Conservation (phyloP, 2,113 vertebrate species). For the Pipa parva region DNA sequence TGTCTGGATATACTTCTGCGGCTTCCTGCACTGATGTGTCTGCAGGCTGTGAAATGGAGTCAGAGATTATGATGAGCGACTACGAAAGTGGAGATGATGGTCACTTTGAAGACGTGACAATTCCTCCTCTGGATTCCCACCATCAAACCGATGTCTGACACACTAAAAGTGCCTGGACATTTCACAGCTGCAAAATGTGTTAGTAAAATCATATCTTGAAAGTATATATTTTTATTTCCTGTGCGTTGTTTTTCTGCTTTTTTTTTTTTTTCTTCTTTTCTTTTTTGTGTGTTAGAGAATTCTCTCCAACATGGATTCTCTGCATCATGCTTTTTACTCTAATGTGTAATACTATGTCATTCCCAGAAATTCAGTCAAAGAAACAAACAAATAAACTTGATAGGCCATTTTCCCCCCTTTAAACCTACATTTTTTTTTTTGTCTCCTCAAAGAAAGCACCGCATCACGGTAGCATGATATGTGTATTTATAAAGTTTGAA, state of each 20-base stretch:
- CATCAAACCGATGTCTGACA: constrained; percentile 97
- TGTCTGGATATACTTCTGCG: constrained; percentile 86
- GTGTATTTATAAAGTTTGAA: constrained; percentile 83
- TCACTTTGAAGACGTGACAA: constrained; percentile 76
- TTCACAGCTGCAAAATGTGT: constrained; percentile 48
- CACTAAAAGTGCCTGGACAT: constrained; percentile 94
- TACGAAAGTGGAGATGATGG: constrained; percentile 91
- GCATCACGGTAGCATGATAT: constrained; percentile 69
- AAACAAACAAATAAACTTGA: constrained; percentile 38
- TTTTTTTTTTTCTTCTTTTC: constrained; percentile 36
- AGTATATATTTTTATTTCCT: constrained; percentile 43
- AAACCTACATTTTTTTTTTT: neutral
- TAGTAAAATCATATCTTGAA: constrained; percentile 30
- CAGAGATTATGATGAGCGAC: constrained; percentile 94
- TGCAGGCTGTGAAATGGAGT: constrained; percentile 86
- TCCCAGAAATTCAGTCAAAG: constrained; percentile 44
- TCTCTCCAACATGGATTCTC: constrained; percentile 54
- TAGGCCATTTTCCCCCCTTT: constrained; percentile 38
- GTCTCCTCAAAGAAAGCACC: constrained; percentile 17
- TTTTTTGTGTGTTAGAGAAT: constrained; percentile 53
- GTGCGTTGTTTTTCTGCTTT: constrained; percentile 44
- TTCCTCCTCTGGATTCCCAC: constrained; percentile 82
- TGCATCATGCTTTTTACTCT: constrained; percentile 52
- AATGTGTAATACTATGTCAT: constrained; percentile 48
- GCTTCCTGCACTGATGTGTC: constrained; percentile 97